A percentile compares a stretch with the other conserved stretches of the same genome.
Conservation (phyloP, 2,888 invertebrate genomes). For the Pomacea canaliculata region DNA sequence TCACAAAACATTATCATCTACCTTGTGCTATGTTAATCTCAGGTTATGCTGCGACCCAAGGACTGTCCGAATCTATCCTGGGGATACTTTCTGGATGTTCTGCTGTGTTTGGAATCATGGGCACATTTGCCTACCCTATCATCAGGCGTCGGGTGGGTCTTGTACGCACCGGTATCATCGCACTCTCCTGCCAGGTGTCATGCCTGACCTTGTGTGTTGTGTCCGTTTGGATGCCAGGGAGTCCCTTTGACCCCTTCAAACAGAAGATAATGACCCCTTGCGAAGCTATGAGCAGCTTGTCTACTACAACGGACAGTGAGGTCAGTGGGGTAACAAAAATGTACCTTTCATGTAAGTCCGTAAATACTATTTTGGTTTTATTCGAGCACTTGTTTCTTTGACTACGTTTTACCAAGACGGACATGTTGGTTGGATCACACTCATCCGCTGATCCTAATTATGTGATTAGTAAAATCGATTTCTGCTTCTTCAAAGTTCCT, state of each 20-base stretch:
- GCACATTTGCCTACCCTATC: conserved; percentile 71
- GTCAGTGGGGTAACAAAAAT: background rate
- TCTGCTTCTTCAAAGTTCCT: no score
- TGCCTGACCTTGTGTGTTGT: conserved; percentile 69
- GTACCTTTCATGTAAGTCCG: background rate
- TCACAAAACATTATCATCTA: no score
- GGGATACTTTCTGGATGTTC: conserved; percentile 70
- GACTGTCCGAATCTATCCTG: conserved; percentile 68
- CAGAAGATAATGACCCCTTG: background rate
- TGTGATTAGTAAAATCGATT: no score
- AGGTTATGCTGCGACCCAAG: conserved; percentile 71
- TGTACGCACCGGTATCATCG: conserved; percentile 65
- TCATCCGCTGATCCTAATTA: no score
- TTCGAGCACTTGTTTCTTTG: background rate
- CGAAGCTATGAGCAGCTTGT: background rate
- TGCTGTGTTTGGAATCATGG: conserved; percentile 71
- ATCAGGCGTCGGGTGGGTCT: conserved; percentile 66
- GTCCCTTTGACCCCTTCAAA: conserved; percentile 67
- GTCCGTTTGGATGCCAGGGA: conserved; percentile 72
- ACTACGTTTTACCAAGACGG: no score
- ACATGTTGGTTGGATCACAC: no score
- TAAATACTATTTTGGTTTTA: background rate
- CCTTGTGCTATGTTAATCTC: background rate
- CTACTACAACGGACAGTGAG: background rate
- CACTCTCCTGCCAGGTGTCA: conserved; percentile 54